Conservation (phyloP, 64 coral and sea anemone genomes). For the Porites australiensis region DNA sequence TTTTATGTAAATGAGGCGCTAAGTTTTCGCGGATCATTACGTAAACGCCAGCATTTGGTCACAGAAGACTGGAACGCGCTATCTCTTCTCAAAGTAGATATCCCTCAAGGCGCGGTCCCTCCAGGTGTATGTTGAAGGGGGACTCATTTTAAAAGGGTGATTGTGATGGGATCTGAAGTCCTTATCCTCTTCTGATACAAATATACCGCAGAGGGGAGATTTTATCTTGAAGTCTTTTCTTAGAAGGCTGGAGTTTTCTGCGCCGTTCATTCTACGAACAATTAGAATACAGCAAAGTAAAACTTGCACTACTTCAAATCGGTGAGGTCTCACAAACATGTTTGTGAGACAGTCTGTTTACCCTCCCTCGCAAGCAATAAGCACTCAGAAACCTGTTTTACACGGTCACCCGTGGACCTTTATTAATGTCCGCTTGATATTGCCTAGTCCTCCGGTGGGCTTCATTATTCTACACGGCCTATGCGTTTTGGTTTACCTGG, state of each 20-base stretch:
- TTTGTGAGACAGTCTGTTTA: too few species aligned
- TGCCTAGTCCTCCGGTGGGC: too few species aligned
- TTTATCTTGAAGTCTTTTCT: slow-evolving; percentile 5
- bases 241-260: neutral
- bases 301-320: neutral
- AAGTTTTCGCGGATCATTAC: neutral
- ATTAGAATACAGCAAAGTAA: neutral
- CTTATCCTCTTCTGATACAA: neutral
- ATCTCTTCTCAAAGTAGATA: slow-evolving; percentile 68
- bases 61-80: neutral
- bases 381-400: too few species aligned
- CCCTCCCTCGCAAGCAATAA: too few species aligned
- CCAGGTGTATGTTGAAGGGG: slow-evolving; percentile 32
- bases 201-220: slow-evolving; percentile 33
- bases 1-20: neutral
- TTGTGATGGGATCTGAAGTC: slow-evolving; percentile 1
- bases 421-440: too few species aligned
- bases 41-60: neutral
- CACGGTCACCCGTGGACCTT: too few species aligned
- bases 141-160: slow-evolving; percentile 8
- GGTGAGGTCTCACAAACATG: too few species aligned
- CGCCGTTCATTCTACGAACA: neutral
- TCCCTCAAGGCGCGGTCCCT: slow-evolving; percentile 56
- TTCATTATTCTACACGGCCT: too few species aligned
- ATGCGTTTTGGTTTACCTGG: too few species aligned